Evolutionary conservation across 1,140 invertebrate species (phyloP), one percentile per base, ranked within the genome.

Genomic region (Dufourea novaeangliae): DNA sequence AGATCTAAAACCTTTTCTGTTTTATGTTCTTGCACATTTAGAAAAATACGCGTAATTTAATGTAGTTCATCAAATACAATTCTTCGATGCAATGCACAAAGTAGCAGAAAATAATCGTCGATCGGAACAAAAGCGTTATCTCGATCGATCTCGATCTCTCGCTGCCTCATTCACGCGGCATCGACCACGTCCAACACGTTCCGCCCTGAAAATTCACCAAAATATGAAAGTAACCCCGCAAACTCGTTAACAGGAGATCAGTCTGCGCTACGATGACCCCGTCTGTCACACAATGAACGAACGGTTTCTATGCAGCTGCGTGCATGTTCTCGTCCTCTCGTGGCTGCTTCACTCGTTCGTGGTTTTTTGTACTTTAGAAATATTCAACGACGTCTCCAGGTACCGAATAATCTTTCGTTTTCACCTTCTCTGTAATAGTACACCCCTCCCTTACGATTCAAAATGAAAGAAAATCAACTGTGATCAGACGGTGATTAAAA

Each of bases 211-310:
- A 62, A 37, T 25, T 17, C 59, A 25, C 25, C 25, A 22, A 71
- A 77, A 54, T 71, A 77, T 77, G 75, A 71, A 52, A 52, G 75
- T 62, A 56, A 17, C 12, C 41, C 25, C 10, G 50, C 14, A 17
- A 41, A 54, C 25, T 44, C 8, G 14, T 12, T 27, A 20, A 14
- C 17, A 54, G 34, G 27, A 41, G 27, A 17, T 22, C 4, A 50
- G 34, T 39, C 20, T 68, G 34, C 56, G 20, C 34, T 25, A 69
- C 69, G 27, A 74, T 68, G 78, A n/a, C 27, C 22, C 54, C 14
- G 34, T 34, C 25, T 22, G 46, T 39, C 1, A 46, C 69, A 62
- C 10, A 27, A 83, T 83, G 82, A 66, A 27, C 71, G 29, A 56
- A 69, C 80, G 69, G 62, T 70, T 57, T 25, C 68, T 25, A 32